Base-by-base conservation (phyloP, 2,113 vertebrate species). In the Rhinichthys klamathensis region DNA sequence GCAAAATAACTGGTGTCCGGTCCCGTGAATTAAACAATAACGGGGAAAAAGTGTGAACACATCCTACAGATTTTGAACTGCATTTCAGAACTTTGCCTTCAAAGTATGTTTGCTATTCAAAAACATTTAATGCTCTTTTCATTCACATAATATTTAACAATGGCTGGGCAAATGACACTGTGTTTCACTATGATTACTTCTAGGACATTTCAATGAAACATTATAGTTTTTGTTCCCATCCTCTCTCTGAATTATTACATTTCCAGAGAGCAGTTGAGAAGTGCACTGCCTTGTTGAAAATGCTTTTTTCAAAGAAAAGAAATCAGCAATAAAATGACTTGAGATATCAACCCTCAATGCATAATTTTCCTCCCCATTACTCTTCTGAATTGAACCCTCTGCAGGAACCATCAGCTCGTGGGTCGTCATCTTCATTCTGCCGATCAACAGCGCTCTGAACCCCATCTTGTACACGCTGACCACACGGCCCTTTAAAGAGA, bases 361-460 rank as follows among this genome's bases (percentile, higher is more conserved):
- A 73, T 76, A 56, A 21, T 56, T 51, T 72, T 72, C 35, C 54
- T 2, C 21, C 35, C 69, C 35, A 72, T 41, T 49, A 21, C 46
- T 25, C 70, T 72, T 73, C 73, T 23, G 54, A 21, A 56, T 23
- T 23, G 54, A 56, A 56, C 6, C 3, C 54, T 46, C 27, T 30
- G 5, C 89, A 99, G 98, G 96, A 86, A 96, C 97, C 69, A 99
- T 99, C 91, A 97, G 95, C 85, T 99, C 97, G 61, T 99, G 97
- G 98, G 97, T 99, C 54, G 98, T 99, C 84, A 97, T 99, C 91
- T 99, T 99, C 85, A 98, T 99, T 89, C 93, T 99, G 72, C 98
- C 98, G 84, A 99, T 99, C 92, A 99, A 99, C 82, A 99, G 97
- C 13, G 97, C 98, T 89, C 93, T 99, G 78, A 99, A 99, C 89